These are phyloP conservation scores for Platichthys stellatus DNA, from an alignment of 2,113 vertebrate genomes.

Conservation along the genomic window DNA sequence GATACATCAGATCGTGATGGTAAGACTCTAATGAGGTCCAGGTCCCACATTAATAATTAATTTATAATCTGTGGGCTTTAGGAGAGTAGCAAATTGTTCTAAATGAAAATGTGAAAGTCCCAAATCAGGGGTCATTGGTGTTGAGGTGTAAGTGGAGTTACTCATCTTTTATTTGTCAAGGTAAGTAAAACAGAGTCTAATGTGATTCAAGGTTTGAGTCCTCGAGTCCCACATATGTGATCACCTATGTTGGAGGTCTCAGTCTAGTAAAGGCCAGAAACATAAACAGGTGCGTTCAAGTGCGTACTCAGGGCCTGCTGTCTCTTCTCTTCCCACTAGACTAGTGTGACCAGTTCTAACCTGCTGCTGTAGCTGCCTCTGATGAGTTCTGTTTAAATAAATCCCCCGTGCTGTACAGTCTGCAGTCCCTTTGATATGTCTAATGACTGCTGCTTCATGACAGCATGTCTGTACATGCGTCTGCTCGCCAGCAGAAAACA, in stretches of 20 bases:
- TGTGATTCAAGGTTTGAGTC: not conserved
- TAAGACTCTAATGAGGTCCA: too few relatives aligned
- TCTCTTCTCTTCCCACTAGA: slow-evolving; percentile 27
- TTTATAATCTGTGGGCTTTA: too few relatives aligned
- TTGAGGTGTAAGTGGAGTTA: not conserved
- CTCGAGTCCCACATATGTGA: not conserved
- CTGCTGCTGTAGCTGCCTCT: slow-evolving; percentile 21
- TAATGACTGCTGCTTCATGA: slow-evolving; percentile 50
- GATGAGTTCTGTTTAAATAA: slow-evolving; percentile 27
- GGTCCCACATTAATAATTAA: not conserved
- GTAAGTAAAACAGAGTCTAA: too few relatives aligned
- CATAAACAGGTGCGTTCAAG: slow-evolving; percentile 13
- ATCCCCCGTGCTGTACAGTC: slow-evolving; percentile 9
- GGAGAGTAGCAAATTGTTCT: not conserved
- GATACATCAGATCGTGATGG: too few relatives aligned
- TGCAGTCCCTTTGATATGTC: slow-evolving; percentile 36
- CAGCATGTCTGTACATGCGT: slow-evolving; percentile 46
- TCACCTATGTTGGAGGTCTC: not conserved
- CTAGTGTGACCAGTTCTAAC: slow-evolving; percentile 13
- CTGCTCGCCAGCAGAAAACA: slow-evolving; percentile 52
- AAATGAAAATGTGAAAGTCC: not conserved
- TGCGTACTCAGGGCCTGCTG: slow-evolving; percentile 7
- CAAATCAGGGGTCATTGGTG: too few relatives aligned
- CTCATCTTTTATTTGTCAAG: too few relatives aligned
- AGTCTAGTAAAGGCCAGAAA: not conserved